phyloP scores from a whole-genome alignment of 2,113 vertebrate genomes.

The Alligator sinensis region DNA sequence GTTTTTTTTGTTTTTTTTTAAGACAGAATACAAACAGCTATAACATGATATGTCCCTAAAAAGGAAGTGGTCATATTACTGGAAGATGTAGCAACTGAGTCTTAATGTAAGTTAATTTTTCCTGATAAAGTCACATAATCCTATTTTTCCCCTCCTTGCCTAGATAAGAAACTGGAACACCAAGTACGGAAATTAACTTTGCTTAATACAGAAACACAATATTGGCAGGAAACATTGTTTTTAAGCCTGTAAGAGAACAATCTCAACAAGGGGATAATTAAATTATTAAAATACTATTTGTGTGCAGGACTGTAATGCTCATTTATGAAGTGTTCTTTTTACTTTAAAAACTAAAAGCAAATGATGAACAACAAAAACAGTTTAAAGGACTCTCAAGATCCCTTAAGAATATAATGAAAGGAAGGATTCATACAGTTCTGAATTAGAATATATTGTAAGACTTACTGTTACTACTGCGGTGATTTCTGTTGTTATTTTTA shows the following conservation, averaged over 20 bases:
- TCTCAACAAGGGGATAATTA: accelerated
- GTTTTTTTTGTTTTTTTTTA: neutral
- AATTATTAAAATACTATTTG: neutral
- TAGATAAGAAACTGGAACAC: neutral
- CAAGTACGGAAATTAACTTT: neutral
- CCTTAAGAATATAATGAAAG: neutral
- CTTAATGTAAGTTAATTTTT: neutral
- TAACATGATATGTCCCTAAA: neutral
- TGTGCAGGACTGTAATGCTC: neutral
- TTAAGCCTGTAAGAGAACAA: neutral
- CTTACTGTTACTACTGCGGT: neutral
- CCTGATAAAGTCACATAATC: neutral
- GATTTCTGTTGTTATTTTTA: neutral
- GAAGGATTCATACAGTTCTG: neutral
- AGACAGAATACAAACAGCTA: neutral
- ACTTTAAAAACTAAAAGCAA: neutral
- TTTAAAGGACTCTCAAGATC: neutral
- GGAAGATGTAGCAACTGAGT: neutral
- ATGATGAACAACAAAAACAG: neutral
- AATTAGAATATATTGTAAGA: neutral
- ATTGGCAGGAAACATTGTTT: neutral
- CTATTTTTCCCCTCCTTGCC: neutral
- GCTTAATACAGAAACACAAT: neutral
- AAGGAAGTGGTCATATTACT: neutral
- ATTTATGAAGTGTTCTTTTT: neutral